A percentile compares a stretch with the other conserved stretches of the same genome.
These are phyloP conservation scores for Epizoanthus rinbou DNA, from an alignment of 92 coral and sea anemone genomes.

Conservation along the genomic window DNA sequence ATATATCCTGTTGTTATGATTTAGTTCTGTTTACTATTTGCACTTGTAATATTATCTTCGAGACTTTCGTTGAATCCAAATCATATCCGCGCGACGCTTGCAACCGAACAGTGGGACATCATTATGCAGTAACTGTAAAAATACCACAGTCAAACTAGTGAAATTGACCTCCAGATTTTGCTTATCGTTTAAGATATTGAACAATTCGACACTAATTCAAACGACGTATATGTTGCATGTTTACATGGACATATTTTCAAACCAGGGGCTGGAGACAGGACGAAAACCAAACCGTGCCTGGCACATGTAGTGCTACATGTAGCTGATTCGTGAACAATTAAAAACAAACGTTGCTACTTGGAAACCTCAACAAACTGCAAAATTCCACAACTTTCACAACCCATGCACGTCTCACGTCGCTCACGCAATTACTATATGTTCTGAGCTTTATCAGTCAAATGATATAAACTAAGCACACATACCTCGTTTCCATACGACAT, in stretches of 20 bases:
- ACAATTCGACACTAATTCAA: background rate
- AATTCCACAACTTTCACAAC: background rate
- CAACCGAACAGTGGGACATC: constrained; percentile 2
- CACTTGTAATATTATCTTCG: background rate
- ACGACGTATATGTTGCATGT: background rate
- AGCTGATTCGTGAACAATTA: constrained; percentile 7
- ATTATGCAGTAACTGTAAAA: background rate
- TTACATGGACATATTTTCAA: background rate
- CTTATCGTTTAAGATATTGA: background rate
- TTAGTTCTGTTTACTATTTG: background rate
- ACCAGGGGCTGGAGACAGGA: background rate
- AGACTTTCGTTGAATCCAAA: background rate
- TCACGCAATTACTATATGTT: background rate
- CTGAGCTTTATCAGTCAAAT: background rate
- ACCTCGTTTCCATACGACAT: constrained; percentile 99
- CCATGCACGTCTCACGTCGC: background rate
- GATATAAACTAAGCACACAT: background rate
- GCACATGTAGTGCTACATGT: constrained; percentile 26
- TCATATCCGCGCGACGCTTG: background rate
- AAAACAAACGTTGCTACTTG: constrained; percentile 16
- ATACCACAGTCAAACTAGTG: background rate
- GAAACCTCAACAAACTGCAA: background rate
- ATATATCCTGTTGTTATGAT: no score
- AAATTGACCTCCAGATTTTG: background rate
- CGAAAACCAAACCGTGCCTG: background rate